Evolutionary conservation across 2,113 vertebrate genomes (phyloP), one percentile per base, ranked within the genome.

Genomic region (Pogona vitticeps): DNA sequence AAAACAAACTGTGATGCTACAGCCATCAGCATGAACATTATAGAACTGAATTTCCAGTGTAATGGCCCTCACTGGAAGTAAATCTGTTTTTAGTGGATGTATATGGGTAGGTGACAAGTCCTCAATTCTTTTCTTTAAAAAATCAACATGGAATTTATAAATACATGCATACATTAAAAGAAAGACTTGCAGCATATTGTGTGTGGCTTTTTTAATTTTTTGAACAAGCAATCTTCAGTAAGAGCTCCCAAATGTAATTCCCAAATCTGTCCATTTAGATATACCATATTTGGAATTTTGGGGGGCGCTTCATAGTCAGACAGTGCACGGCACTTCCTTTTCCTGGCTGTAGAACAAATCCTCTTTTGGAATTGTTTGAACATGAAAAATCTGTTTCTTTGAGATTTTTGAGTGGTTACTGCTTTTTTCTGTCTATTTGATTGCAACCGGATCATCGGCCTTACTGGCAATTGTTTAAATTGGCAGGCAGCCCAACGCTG

Each of bases 261-360:
- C 70, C 72, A 20, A n/a, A 56, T 28, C 59, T 0, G 3, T 33
- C 33, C 31, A 59, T 15, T 86, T 81, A 33, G 42, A 36, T 82
- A 52, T 73, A 26, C 9, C 73, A 61, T 65, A 7, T 78, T 88
- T 87, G 72, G 82, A n/a, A 28, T 82, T 86, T 87, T 85, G 93
- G 82, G 76, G 73, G 70, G 59, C 86, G 87, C 68, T 86, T 90
- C 33, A 89, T 90, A 88, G 80, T 52, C 83, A 91, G 86, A 90
- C 82, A 82, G 70, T 73, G 36, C 17, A 84, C 89, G 91, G 91
- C 73, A 87, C n/a, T 73, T 85, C 82, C 21, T 81, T 61, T 84
- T 78, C 84, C 79, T 86, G 83, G 12, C 38, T 91, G 87, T 23
- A 82, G 15, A 95, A 90, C 85, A 90, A 91, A 90, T 91, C 1